Percentiles rank a stretch among this genome's conserved stretches.
phyloP scores from a whole-genome alignment of 2,888 invertebrate genomes.

The Omphaloscelis lunosa region DNA sequence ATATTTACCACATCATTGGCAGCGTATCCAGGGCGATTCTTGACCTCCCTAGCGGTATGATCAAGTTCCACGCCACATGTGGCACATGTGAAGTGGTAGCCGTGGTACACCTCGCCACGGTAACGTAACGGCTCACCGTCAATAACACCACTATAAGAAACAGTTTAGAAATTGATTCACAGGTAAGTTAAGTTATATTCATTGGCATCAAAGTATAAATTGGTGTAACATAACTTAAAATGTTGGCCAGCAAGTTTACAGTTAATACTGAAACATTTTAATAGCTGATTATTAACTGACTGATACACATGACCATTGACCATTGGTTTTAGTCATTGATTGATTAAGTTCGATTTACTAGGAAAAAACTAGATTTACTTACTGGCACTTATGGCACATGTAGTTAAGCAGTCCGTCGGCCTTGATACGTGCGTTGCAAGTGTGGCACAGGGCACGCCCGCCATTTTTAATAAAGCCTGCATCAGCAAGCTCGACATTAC shows the following conservation, averaged over 20 bases:
- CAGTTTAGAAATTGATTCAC: neutral
- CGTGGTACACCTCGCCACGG: slow-evolving; percentile 99
- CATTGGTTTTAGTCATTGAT: too few species aligned
- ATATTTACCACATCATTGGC: slow-evolving; percentile 95
- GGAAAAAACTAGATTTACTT: slow-evolving; percentile 82
- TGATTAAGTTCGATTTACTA: neutral
- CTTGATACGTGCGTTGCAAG: slow-evolving; percentile 98
- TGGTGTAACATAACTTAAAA: too few species aligned
- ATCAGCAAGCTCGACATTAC: slow-evolving; percentile 97
- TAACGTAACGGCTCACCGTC: slow-evolving; percentile 97
- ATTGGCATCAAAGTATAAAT: neutral
- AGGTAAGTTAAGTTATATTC: neutral
- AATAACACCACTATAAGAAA: slow-evolving; percentile 93
- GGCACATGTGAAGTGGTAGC: slow-evolving; percentile 99
- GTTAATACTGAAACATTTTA: too few species aligned
- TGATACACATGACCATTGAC: neutral
- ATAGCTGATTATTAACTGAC: neutral
- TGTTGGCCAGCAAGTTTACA: too few species aligned
- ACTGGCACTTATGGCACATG: slow-evolving; percentile 99
- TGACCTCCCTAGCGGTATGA: slow-evolving; percentile 98
- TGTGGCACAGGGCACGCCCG: slow-evolving; percentile 97
- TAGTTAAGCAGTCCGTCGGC: slow-evolving; percentile 98
- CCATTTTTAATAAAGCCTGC: slow-evolving; percentile 98
- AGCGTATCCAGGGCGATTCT: slow-evolving; percentile 96
- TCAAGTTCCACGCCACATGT: slow-evolving; percentile 98